A percentile compares a stretch with the other conserved stretches of the same genome.
Evolutionary conservation across 2,113 vertebrate species (phyloP).

Genomic region (Tretioscincus oriximinensis): DNA sequence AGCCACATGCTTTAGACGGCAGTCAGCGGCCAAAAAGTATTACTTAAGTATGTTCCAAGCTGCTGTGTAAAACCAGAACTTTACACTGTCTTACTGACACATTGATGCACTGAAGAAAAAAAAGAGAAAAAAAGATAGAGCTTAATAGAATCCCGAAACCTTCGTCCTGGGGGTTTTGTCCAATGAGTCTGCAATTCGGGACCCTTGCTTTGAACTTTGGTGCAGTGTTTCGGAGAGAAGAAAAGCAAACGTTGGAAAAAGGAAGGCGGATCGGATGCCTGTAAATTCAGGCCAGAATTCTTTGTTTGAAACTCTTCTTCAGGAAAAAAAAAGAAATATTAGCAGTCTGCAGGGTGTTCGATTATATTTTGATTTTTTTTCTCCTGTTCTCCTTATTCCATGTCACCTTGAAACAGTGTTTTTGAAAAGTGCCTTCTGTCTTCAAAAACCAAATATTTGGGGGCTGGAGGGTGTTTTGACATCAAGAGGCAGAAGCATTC

Average conservation of each 20-base stretch:
- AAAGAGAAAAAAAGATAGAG: no score
- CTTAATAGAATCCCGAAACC: no score
- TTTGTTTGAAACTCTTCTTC: no score
- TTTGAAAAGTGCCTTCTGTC: slow-evolving; percentile 80
- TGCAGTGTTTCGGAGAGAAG: slow-evolving; percentile 46
- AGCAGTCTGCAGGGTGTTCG: background rate
- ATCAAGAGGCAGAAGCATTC: slow-evolving; percentile 76
- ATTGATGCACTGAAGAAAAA: slow-evolving; percentile 34
- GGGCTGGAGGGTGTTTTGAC: slow-evolving; percentile 52
- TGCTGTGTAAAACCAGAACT: slow-evolving; percentile 47
- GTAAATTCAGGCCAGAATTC: no score
- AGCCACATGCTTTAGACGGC: slow-evolving; percentile 34
- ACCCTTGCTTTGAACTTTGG: slow-evolving; percentile 39
- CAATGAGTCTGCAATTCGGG: no score
- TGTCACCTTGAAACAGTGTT: slow-evolving; percentile 63
- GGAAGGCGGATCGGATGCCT: background rate
- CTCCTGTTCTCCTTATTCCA: background rate
- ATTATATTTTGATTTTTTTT: background rate
- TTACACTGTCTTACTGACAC: slow-evolving; percentile 50
- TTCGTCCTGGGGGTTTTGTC: no score
- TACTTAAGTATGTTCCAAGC: slow-evolving; percentile 50
- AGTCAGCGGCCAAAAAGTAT: slow-evolving; percentile 64
- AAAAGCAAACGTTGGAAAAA: background rate
- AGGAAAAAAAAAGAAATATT: no score
- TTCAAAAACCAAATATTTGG: slow-evolving; percentile 74